Percentiles rank a stretch among this genome's conserved stretches.
Conservation (phyloP, 2,113 vertebrate genomes). For the Ahaetulla prasina region DNA sequence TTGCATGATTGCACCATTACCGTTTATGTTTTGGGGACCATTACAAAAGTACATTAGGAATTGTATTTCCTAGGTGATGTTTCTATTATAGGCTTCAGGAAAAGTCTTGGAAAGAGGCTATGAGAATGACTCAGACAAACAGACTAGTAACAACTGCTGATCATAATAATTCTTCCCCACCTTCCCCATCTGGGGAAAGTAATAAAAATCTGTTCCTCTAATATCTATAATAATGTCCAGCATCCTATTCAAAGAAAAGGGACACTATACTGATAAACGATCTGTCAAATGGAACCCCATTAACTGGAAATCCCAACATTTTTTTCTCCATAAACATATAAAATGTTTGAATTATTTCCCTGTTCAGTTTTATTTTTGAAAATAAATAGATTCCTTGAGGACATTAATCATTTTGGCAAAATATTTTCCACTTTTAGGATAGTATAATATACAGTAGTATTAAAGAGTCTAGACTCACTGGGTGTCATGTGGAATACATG, state of each 20-base stretch:
- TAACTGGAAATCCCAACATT: not conserved
- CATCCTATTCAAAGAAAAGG: not conserved
- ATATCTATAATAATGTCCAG: not conserved
- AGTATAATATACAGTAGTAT: not conserved
- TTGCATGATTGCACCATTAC: not conserved
- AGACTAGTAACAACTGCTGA: not conserved
- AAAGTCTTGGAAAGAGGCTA: not conserved
- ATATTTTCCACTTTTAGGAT: not conserved
- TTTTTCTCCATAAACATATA: not conserved
- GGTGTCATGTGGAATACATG: not conserved
- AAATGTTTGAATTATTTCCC: not conserved
- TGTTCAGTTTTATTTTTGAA: not conserved
- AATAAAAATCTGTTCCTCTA: not conserved
- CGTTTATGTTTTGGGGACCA: not conserved
- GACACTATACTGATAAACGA: not conserved
- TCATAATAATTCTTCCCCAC: not conserved
- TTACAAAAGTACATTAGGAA: not conserved
- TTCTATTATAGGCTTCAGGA: not conserved
- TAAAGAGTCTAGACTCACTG: not conserved
- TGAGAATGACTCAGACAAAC: not conserved
- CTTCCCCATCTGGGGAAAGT: not conserved
- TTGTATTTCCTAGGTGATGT: not conserved
- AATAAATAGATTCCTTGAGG: not conserved
- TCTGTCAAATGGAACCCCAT: not conserved
- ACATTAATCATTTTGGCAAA: not conserved